Evolutionary conservation across 2,888 invertebrate species (phyloP), one percentile per base, ranked within the genome.

Genomic region (Arrhopalites spinosus): DNA sequence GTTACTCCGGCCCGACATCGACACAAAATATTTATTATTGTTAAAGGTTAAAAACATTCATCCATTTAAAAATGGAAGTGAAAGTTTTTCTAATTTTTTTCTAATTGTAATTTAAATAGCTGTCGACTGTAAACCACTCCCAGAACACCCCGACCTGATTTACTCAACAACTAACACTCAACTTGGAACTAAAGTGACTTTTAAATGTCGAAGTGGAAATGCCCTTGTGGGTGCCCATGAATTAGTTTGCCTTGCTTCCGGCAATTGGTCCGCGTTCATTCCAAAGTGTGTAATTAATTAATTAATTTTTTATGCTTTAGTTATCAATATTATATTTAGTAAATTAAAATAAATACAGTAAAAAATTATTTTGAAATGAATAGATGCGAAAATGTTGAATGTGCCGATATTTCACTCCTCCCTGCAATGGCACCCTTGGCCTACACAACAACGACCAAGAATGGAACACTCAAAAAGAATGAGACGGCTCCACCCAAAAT

Each of bases 1-100:
- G 90, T 92, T 79, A 93, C 95, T 0, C 95, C 95, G 0, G 92
- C 93, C 0, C 87, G 94, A 53, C 93, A 94, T 84, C 90, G 89
- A 3, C 94, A 94, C 84, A 89, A 91, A 47, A 91, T 94, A 7
- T 92, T 92, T 84, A 91, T 94, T 74, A 89, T 91, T 68, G 93
- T 94, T 0, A 90, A 91, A 89, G 90, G 92, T 91, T 80, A 77
- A 83, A 50, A 8, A 50, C 15, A 50, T 7, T 36, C 36, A 36
- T 36, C 11, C 36, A 3, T 36, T 36, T 36, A 36, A 36, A 36
- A 50, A 50, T n/a, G 23, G 47, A 7, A 63, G 7, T 63, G 29
- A 30, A 63, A 27, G 29, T 17, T n/a, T 3, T 64, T 13, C 7
- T 11, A 30, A n/a, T 64, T 29, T 36, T 2, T n/a, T 64, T 3